phyloP scores from a whole-genome alignment of 2,888 invertebrate genomes.

The Drosophila cognata region DNA sequence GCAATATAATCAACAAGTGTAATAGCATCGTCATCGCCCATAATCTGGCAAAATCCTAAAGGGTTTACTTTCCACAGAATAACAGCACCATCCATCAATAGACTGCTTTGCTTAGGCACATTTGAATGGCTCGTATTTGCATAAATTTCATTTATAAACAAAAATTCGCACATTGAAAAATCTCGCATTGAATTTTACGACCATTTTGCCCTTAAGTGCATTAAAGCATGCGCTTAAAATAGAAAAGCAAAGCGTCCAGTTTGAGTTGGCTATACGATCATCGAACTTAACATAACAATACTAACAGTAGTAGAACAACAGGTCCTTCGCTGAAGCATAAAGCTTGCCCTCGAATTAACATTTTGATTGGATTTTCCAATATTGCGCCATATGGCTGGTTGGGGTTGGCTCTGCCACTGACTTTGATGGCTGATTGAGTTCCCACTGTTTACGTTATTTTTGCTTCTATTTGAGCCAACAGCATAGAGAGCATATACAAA shows the following conservation, averaged over 20 bases:
- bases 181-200: conserved; percentile 12
- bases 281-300: conserved; percentile 53
- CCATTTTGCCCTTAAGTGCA: neutral
- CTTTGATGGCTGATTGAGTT: conserved; percentile 52
- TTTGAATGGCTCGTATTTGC: conserved; percentile 54
- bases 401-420: conserved; percentile 33
- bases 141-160: conserved; percentile 55
- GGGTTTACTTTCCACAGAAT: conserved; percentile 17
- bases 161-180: conserved; percentile 27
- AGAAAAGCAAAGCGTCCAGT: conserved; percentile 10
- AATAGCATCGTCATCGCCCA: conserved; percentile 18
- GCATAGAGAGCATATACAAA: conserved; percentile 28
- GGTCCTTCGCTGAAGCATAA: conserved; percentile 38
- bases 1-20: conserved; percentile 61
- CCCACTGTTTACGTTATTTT: conserved; percentile 47
- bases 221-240: neutral
- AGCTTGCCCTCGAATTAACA: conserved; percentile 67
- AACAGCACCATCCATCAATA: conserved; percentile 1
- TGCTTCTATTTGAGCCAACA: conserved; percentile 4
- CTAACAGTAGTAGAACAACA: conserved; percentile 12
- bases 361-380: conserved; percentile 81
- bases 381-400: conserved; percentile 73
- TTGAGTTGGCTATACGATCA: conserved; percentile 11
- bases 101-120: conserved; percentile 7
- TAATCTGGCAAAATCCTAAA: conserved; percentile 18